Evolutionary conservation across 2,113 vertebrate genomes (phyloP).

Genomic region (Psammodynastes pulverulentus): DNA sequence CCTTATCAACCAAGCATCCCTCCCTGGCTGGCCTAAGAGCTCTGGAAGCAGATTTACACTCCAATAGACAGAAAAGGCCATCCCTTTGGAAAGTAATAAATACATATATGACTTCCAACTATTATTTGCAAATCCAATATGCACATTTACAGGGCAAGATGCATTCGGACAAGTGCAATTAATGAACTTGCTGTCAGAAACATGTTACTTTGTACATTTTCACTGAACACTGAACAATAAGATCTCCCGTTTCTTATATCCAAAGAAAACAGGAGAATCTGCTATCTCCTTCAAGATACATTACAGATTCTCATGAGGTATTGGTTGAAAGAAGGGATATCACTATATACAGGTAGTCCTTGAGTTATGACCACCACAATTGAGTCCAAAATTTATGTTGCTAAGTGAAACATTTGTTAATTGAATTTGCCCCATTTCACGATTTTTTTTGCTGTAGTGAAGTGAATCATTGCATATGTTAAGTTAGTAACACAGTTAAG

Average conservation of each 20-base stretch:
- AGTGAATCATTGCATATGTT: too few relatives aligned
- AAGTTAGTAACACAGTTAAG: too few relatives aligned
- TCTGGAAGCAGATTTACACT: background rate
- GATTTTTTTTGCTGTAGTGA: too few relatives aligned
- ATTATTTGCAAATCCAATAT: background rate
- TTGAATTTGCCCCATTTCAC: too few relatives aligned
- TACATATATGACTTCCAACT: background rate
- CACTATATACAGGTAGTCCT: background rate
- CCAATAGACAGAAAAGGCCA: background rate
- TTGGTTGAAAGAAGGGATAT: background rate
- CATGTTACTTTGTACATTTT: background rate
- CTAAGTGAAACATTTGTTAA: too few relatives aligned
- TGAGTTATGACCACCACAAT: too few relatives aligned
- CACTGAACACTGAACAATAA: background rate
- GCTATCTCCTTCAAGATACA: background rate
- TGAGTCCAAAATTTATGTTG: too few relatives aligned
- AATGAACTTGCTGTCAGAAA: background rate
- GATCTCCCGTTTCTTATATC: background rate
- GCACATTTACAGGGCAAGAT: background rate
- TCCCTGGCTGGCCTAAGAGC: background rate
- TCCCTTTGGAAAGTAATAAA: background rate
- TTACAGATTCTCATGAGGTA: background rate
- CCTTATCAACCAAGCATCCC: background rate
- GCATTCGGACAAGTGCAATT: background rate
- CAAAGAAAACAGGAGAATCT: background rate